Conservation (phyloP, 2,797 vertebrate genomes). For the Steatocranus sp. region DNA sequence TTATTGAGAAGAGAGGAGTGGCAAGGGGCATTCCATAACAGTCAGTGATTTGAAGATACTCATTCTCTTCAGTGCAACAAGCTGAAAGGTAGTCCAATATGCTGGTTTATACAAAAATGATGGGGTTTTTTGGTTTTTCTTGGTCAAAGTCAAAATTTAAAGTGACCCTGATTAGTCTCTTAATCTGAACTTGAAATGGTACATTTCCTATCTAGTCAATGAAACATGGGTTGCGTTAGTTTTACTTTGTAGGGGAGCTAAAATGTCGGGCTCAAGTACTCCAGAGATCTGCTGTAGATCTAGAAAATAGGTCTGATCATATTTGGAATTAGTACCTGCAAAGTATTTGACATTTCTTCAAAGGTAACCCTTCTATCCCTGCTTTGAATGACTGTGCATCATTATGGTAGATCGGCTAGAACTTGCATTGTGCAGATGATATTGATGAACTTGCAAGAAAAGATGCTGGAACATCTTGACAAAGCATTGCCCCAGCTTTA, state of each 20-base stretch:
- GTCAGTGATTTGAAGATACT: slow-evolving; percentile 2
- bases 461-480: neutral
- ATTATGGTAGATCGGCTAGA: neutral
- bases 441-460: neutral
- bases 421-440: neutral
- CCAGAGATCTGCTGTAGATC: neutral
- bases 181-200: neutral
- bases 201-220: neutral
- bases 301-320: neutral
- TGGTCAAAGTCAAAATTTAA: neutral
- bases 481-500: neutral
- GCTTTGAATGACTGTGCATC: neutral
- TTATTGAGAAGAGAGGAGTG: neutral
- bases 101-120: neutral
- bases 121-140: neutral
- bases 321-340: neutral
- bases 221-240: neutral
- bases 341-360: neutral
- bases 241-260: neutral
- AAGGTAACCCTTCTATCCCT: neutral
- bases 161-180: neutral
- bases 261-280: rapidly evolving
- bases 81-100: neutral
- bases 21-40: slow-evolving; percentile 8
- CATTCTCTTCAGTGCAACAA: slow-evolving; percentile 31